Evolutionary conservation across 1,140 invertebrate genomes (phyloP).

Genomic region (Drosophila murphyi): DNA sequence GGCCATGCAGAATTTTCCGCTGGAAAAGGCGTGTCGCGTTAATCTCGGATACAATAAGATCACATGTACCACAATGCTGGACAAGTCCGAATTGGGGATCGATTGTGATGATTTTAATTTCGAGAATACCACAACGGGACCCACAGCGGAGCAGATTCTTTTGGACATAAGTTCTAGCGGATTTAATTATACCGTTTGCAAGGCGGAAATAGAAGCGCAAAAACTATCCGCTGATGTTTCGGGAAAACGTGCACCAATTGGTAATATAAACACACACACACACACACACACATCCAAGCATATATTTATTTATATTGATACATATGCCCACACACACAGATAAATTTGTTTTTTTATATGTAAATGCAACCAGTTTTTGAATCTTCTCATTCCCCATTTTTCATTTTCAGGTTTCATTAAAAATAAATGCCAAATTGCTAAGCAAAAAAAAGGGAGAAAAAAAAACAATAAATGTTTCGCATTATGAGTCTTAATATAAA

Average conservation of each 20-base stretch:
- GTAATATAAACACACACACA: slow-evolving; percentile 50
- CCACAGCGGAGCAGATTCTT: slow-evolving; percentile 36
- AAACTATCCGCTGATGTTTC: slow-evolving; percentile 86
- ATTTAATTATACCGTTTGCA: slow-evolving; percentile 79
- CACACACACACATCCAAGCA: slow-evolving; percentile 27
- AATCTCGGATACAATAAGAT: slow-evolving; percentile 86
- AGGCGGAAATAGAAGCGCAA: slow-evolving; percentile 86
- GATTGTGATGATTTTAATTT: slow-evolving; percentile 71
- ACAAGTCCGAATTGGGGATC: slow-evolving; percentile 75
- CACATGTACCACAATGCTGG: slow-evolving; percentile 87
- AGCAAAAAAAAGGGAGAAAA: background rate
- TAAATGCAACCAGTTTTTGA: slow-evolving; percentile 47
- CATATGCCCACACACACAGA: too few relatives aligned
- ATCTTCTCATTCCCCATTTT: slow-evolving; percentile 30
- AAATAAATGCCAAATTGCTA: slow-evolving; percentile 49
- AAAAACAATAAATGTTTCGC: background rate
- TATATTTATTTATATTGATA: slow-evolving; percentile 17
- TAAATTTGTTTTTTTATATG: slow-evolving; percentile 8
- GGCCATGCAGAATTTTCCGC: slow-evolving; percentile 85
- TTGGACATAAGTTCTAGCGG: slow-evolving; percentile 44
- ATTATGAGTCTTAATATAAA: background rate
- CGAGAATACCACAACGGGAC: slow-evolving; percentile 80
- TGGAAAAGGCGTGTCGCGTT: slow-evolving; percentile 88
- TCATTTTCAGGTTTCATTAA: slow-evolving; percentile 51
- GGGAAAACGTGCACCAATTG: slow-evolving; percentile 83